Percentiles rank a stretch among this genome's conserved stretches.
Conservation (phyloP, 2,797 vertebrate genomes). For the Cephalopachus bancanus region DNA sequence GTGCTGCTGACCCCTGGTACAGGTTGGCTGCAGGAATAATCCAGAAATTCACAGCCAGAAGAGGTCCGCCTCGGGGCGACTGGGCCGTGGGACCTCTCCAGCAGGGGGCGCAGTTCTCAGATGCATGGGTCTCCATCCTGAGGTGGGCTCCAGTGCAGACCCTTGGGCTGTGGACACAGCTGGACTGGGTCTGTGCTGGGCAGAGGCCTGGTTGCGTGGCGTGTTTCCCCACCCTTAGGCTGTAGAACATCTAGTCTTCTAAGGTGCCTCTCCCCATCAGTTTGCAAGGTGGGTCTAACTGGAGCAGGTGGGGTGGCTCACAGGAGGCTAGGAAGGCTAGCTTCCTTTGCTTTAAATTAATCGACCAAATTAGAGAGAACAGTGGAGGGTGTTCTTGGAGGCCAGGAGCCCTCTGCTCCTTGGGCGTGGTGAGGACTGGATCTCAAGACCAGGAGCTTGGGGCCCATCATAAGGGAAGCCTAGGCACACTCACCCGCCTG, state of each 20-base stretch:
- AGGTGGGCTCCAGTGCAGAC: neutral
- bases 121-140: neutral
- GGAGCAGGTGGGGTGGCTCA: neutral
- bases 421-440: neutral
- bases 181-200: accelerated
- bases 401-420: slow-evolving; percentile 12
- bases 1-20: neutral
- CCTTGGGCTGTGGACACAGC: accelerated
- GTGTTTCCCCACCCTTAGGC: neutral
- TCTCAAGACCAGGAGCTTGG: neutral
- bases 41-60: neutral
- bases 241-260: neutral
- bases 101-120: neutral
- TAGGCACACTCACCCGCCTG: neutral
- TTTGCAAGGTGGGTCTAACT: neutral
- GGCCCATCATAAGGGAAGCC: neutral
- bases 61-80: neutral
- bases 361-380: slow-evolving; percentile 63
- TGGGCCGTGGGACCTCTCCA: too few species aligned
- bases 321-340: neutral
- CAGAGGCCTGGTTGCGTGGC: neutral
- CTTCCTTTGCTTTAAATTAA: slow-evolving; percentile 71
- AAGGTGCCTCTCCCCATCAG: neutral
- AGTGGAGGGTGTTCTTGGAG: slow-evolving; percentile 59
- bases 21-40: neutral